Conservation (phyloP, 2,113 vertebrate species). For the Antigone vipio region DNA sequence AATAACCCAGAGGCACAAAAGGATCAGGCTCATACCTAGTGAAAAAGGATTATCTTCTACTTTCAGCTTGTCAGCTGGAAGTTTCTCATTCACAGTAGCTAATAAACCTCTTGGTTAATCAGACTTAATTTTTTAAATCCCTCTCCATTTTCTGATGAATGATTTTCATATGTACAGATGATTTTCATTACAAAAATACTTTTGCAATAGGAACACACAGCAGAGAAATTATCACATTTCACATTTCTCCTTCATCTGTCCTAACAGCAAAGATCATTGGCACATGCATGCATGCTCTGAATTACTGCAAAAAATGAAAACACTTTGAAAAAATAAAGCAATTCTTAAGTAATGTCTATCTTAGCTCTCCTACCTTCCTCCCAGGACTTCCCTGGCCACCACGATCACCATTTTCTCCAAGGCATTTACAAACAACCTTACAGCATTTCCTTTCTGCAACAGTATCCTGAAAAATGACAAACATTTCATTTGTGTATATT, state of each 20-base stretch:
- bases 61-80: neutral
- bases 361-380: constrained; percentile 73
- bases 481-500: neutral
- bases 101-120: neutral
- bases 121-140: neutral
- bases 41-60: neutral
- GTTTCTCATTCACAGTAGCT: neutral
- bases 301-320: neutral
- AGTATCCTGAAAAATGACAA: constrained; percentile 68
- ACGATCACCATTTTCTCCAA: constrained; percentile 75
- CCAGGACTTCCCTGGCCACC: constrained; percentile 74
- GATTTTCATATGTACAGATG: neutral
- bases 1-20: neutral
- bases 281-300: neutral
- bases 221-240: neutral
- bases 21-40: neutral
- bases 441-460: constrained; percentile 84
- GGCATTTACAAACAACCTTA: constrained; percentile 78
- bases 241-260: neutral
- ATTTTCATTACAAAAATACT: neutral
- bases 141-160: neutral
- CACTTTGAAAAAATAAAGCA: neutral
- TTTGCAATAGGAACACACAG: neutral
- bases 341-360: neutral
- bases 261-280: neutral